These are phyloP conservation scores for Campoletis sonorensis DNA, from an alignment of 1,140 invertebrate species.

Conservation along the genomic window DNA sequence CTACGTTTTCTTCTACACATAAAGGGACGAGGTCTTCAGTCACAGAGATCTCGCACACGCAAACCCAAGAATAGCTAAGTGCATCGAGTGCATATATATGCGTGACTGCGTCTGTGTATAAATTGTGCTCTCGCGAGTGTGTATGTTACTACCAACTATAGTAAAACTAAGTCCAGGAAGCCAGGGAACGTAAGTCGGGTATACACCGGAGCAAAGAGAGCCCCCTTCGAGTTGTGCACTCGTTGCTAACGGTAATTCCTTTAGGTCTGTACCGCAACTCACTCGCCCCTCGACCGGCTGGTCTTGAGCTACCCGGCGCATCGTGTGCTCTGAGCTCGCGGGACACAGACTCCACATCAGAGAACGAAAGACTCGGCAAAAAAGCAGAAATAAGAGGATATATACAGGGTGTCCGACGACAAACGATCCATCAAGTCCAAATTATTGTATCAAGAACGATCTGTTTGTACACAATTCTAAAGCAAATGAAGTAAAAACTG, in stretches of 20 bases:
- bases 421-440: too few relatives aligned
- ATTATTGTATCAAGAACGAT: too few relatives aligned
- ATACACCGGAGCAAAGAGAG: slow-evolving; percentile 57
- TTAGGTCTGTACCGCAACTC: slow-evolving; percentile 74
- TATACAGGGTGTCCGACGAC: neutral
- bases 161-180: slow-evolving; percentile 46
- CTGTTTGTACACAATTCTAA: too few relatives aligned
- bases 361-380: slow-evolving; percentile 22
- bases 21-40: neutral
- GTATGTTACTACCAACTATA: slow-evolving; percentile 15
- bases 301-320: neutral
- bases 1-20: neutral
- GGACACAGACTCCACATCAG: neutral
- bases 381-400: slow-evolving; percentile 28
- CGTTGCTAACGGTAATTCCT: slow-evolving; percentile 73
- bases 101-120: neutral
- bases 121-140: neutral
- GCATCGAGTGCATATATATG: neutral
- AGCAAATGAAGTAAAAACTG: too few relatives aligned
- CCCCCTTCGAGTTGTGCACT: slow-evolving; percentile 58
- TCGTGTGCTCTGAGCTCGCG: neutral
- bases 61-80: neutral
- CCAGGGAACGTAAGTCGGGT: slow-evolving; percentile 50
- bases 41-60: neutral
- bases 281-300: slow-evolving; percentile 50